These are phyloP conservation scores for Equus przewalskii DNA, from an alignment of 2,113 vertebrate genomes.

Conservation along the genomic window DNA sequence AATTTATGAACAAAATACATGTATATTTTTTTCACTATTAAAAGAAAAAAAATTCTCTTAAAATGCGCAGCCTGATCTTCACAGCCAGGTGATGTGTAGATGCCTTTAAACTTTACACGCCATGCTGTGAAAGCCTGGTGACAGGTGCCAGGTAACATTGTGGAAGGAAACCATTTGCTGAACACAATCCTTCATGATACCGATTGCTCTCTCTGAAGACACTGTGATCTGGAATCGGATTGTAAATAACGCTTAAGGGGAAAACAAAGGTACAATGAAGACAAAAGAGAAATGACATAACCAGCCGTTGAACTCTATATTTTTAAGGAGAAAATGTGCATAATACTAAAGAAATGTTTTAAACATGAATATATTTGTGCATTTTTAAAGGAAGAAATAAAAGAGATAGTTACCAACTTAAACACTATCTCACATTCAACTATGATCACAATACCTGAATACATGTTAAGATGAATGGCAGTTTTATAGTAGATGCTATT, in stretches of 20 bases:
- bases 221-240: slow-evolving; percentile 69
- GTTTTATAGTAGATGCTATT: slow-evolving; percentile 61
- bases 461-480: slow-evolving; percentile 64
- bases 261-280: slow-evolving; percentile 63
- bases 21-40: too few species aligned
- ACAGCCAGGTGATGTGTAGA: not conserved
- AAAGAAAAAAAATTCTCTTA: not conserved
- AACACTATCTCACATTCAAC: slow-evolving; percentile 65
- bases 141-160: not conserved
- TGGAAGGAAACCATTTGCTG: slow-evolving; percentile 72
- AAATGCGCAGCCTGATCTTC: slow-evolving; percentile 43
- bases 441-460: slow-evolving; percentile 58
- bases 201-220: slow-evolving; percentile 65
- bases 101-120: slow-evolving; percentile 49
- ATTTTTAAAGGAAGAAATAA: slow-evolving; percentile 73
- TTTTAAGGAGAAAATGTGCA: slow-evolving; percentile 64
- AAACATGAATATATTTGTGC: not conserved
- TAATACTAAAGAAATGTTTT: slow-evolving; percentile 50
- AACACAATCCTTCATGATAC: slow-evolving; percentile 75
- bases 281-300: slow-evolving; percentile 50
- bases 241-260: not conserved
- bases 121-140: slow-evolving; percentile 50
- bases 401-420: slow-evolving; percentile 60
- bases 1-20: not conserved
- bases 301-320: slow-evolving; percentile 26